These are phyloP conservation scores for Chaenodraco wilsoni DNA, from an alignment of 2,797 vertebrate genomes.

Conservation along the genomic window DNA sequence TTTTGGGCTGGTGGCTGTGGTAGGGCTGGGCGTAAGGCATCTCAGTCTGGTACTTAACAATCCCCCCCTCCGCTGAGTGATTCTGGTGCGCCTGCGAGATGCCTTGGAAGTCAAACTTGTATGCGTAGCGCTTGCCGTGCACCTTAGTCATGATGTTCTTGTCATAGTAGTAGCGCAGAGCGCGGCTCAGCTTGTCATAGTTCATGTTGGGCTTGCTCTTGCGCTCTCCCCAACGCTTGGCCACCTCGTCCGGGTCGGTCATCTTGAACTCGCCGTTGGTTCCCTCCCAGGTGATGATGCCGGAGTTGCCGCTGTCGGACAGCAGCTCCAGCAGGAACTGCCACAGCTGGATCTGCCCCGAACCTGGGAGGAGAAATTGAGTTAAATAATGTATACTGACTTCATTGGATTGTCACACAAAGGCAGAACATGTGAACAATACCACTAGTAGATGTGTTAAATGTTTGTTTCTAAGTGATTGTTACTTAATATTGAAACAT, in stretches of 20 bases:
- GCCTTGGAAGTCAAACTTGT: constrained; percentile 91
- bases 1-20: constrained; percentile 89
- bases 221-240: constrained; percentile 88
- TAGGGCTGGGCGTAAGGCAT: constrained; percentile 81
- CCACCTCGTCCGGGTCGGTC: constrained; percentile 90
- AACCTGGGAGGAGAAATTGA: constrained; percentile 70
- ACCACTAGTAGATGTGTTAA: neutral
- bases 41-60: constrained; percentile 85
- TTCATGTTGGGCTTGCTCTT: constrained; percentile 99
- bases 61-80: constrained; percentile 75
- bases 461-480: neutral
- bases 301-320: constrained; percentile 83
- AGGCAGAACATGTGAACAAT: neutral
- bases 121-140: constrained; percentile 90
- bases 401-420: neutral
- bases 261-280: constrained; percentile 90
- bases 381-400: neutral
- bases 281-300: constrained; percentile 89
- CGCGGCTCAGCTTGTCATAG: constrained; percentile 97
- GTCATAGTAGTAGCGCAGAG: constrained; percentile 90
- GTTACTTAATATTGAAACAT: neutral
- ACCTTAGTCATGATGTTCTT: constrained; percentile 93
- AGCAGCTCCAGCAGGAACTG: constrained; percentile 90
- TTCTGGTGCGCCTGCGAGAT: constrained; percentile 88
- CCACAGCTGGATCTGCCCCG: constrained; percentile 91